A percentile compares a stretch with the other conserved stretches of the same genome.
Conservation (phyloP, 2,888 invertebrate genomes). For the Chymomyza fuscimana region DNA sequence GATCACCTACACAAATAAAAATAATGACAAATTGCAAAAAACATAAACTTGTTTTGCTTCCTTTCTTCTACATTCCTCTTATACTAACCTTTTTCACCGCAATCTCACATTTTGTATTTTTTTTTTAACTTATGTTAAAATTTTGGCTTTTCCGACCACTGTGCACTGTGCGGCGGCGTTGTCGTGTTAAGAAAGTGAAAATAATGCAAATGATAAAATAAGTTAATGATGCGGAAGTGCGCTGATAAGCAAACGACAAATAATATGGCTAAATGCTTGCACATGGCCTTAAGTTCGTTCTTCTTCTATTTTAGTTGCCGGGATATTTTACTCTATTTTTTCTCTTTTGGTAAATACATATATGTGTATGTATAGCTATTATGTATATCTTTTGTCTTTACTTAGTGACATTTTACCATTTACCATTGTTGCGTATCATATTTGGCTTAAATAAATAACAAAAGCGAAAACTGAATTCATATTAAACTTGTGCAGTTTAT, state of each 20-base stretch:
- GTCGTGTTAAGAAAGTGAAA: constrained; percentile 72
- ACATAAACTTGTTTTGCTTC: too few relatives aligned
- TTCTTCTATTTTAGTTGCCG: constrained; percentile 35
- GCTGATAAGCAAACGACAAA: constrained; percentile 75
- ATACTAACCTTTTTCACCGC: too few relatives aligned
- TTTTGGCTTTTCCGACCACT: constrained; percentile 16
- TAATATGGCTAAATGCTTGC: constrained; percentile 31
- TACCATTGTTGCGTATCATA: constrained; percentile 28
- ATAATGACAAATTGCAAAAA: too few relatives aligned
- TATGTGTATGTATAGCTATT: too few relatives aligned
- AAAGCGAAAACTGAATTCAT: constrained; percentile 5
- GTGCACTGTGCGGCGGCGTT: constrained; percentile 9
- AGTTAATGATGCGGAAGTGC: constrained; percentile 77
- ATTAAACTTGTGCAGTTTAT: constrained; percentile 33
- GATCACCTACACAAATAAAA: too few relatives aligned
- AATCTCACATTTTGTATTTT: too few relatives aligned
- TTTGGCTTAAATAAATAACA: constrained; percentile 11
- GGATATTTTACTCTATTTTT: neutral
- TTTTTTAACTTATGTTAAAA: neutral
- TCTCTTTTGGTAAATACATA: neutral
- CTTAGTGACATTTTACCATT: neutral
- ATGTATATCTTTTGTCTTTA: neutral
- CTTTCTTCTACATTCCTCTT: too few relatives aligned
- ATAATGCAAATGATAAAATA: constrained; percentile 77
- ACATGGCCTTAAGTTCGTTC: constrained; percentile 11